phyloP scores from a whole-genome alignment of 2,888 invertebrate species.

The Strigamia crassipes region DNA sequence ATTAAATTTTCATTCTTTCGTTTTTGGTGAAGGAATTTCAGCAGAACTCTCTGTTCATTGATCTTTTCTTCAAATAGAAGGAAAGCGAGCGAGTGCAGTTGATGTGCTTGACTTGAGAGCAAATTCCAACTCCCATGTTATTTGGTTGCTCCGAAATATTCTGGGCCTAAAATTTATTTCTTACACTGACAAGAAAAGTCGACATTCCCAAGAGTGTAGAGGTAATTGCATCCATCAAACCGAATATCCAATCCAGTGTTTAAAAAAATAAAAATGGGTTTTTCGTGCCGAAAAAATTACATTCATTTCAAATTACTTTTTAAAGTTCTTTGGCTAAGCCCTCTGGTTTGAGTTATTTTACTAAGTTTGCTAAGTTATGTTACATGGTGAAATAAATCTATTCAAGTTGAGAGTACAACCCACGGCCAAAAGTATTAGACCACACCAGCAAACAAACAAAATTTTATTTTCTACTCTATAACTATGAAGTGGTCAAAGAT shows the following conservation, averaged over 20 bases:
- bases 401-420: too few species aligned
- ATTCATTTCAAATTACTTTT: too few species aligned
- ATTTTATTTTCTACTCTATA: too few species aligned
- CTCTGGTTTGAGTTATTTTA: too few species aligned
- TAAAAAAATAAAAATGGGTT: neutral
- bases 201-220: conserved; percentile 16
- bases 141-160: conserved; percentile 9
- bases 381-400: too few species aligned
- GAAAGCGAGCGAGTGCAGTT: conserved; percentile 13
- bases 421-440: too few species aligned
- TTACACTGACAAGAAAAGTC: neutral
- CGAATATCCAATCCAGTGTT: neutral
- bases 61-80: conserved; percentile 27
- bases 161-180: conserved; percentile 1
- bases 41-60: conserved; percentile 26
- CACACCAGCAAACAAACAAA: too few species aligned
- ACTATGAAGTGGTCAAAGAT: too few species aligned
- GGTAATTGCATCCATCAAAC: neutral
- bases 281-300: too few species aligned
- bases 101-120: conserved; percentile 26
- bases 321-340: too few species aligned
- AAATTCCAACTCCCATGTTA: conserved; percentile 18
- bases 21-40: conserved; percentile 30
- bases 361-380: too few species aligned
- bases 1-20: conserved; percentile 22